A percentile compares a stretch with the other conserved stretches of the same genome.
Evolutionary conservation across 1,140 invertebrate species (phyloP).

Genomic region (Heliconius congener): DNA sequence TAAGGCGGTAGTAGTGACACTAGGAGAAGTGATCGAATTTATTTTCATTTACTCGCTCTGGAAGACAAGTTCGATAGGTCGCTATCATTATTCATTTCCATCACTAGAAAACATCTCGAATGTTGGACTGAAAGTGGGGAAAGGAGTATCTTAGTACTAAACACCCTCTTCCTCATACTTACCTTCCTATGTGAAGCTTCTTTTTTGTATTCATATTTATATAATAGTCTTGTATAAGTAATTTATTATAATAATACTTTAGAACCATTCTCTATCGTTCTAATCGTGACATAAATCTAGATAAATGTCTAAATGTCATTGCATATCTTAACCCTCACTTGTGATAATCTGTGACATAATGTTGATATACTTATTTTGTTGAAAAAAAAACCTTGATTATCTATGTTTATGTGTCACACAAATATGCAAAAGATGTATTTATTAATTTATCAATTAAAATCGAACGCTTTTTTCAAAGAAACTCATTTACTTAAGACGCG

Average conservation of each 20-base stretch:
- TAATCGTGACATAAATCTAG: neutral
- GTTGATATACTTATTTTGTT: neutral
- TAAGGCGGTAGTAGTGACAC: too few relatives aligned
- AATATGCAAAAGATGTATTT: neutral
- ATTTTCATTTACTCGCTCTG: too few relatives aligned
- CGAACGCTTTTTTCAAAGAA: neutral
- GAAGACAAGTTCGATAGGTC: too few relatives aligned
- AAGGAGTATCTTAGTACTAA: too few relatives aligned
- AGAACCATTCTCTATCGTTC: neutral
- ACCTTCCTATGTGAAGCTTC: too few relatives aligned
- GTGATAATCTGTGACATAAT: slow-evolving; percentile 7
- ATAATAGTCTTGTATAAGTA: neutral
- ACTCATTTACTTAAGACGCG: neutral
- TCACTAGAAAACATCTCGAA: too few relatives aligned
- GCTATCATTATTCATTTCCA: too few relatives aligned
- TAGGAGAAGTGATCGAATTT: too few relatives aligned
- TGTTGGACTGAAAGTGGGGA: too few relatives aligned
- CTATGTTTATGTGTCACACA: neutral
- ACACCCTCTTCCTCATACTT: too few relatives aligned
- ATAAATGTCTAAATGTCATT: neutral
- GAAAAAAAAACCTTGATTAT: neutral
- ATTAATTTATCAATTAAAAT: neutral
- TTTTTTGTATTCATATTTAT: neutral
- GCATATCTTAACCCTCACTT: neutral
- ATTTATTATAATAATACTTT: neutral